Evolutionary conservation across 2,113 vertebrate genomes (phyloP), one percentile per base, ranked within the genome.

Genomic region (Zeus faber): DNA sequence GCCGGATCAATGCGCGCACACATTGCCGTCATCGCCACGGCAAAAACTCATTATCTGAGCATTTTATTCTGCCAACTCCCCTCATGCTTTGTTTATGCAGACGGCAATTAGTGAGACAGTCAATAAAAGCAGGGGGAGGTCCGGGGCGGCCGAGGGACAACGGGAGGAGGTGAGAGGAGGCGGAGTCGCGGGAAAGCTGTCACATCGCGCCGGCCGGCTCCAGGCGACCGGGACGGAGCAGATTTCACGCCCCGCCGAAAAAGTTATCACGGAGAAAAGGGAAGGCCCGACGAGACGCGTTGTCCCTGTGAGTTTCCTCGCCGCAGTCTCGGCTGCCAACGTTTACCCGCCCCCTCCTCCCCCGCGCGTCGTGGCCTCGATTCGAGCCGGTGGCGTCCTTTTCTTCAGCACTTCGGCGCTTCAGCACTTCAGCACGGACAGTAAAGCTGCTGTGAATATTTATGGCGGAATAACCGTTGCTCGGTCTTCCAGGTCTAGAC

Each of bases 41-140:
- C 44, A 49, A 92, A 85, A 87, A 89, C 87, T 86, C 89, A 90
- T 91, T 89, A 89, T 80, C 72, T 81, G 59, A 83, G 63, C 62
- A 67, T 82, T 86, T 85, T 87, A 84, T 73, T 61, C 71, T 58
- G 70, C 72, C 77, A 76, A 63, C 62, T 70, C 73, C 41, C 43
- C 54, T 67, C 71, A 61, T 18, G 72, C 83, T 91, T 87, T 91
- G 83, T 89, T 91, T 88, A 84, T 80, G 83, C 72, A 76, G 68
- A 62, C 79, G 83, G 85, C 88, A 92, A 92, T 93, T 93, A 92
- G 86, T 78, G 62, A 81, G 70, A 76, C 75, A 83, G 89, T 94
- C 92, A 92, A 93, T 94, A 90, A 87, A 77, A 89, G 83, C 86
- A 82, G 84, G 85, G 88, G 84, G 85, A 85, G 81, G 13, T 73